These are phyloP conservation scores for Odobenus rosmarus DNA, from an alignment of 2,113 vertebrate species.

Conservation along the genomic window DNA sequence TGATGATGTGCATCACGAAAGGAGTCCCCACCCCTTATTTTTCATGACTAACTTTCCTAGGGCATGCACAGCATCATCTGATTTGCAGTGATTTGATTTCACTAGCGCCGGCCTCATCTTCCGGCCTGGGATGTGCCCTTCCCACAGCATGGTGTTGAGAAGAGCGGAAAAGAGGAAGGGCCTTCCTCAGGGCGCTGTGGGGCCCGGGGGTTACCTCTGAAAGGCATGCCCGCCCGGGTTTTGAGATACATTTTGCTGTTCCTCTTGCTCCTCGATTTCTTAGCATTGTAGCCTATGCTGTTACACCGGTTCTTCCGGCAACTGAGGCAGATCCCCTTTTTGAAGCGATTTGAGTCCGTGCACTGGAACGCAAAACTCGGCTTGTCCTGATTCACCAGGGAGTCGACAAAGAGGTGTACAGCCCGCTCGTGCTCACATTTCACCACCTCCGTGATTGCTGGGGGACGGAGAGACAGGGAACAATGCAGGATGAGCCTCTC, in stretches of 20 bases:
- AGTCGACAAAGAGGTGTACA: conserved; percentile 96
- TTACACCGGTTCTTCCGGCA: conserved; percentile 98
- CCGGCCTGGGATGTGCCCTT: background rate
- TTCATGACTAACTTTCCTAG: background rate
- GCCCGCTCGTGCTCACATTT: conserved; percentile 96
- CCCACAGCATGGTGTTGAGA: background rate
- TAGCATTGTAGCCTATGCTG: conserved; percentile 94
- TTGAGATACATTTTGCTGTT: conserved; percentile 98
- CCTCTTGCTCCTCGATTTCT: conserved; percentile 90
- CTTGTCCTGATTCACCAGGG: conserved; percentile 94
- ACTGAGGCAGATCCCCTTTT: conserved; percentile 97
- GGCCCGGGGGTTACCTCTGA: conserved; percentile 87
- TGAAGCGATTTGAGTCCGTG: conserved; percentile 92
- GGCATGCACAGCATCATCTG: background rate
- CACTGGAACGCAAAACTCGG: conserved; percentile 96
- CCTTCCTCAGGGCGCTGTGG: fast-evolving
- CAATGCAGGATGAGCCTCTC: background rate
- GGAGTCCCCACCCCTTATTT: background rate
- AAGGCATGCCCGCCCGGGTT: conserved; percentile 95
- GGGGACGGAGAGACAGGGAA: background rate
- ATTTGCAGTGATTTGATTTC: background rate
- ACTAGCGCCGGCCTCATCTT: background rate
- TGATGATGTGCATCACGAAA: background rate
- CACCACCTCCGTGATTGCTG: conserved; percentile 92
- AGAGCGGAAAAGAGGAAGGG: background rate